These are phyloP conservation scores for Blastobasis lacticolella DNA, from an alignment of 2,888 invertebrate genomes.

Conservation along the genomic window DNA sequence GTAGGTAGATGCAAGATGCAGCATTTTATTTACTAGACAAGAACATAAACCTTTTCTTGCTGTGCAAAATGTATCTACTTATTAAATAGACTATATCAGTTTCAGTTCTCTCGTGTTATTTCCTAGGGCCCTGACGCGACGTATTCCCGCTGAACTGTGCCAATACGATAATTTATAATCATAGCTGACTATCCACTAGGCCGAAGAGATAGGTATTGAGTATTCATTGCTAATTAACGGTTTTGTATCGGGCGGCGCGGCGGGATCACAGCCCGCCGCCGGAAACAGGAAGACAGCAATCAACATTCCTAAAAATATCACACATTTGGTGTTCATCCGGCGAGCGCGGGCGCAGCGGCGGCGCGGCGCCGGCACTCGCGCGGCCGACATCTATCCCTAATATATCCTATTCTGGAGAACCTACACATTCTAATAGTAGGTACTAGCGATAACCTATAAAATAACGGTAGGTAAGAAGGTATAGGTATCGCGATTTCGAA, in stretches of 20 bases:
- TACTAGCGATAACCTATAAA: background rate
- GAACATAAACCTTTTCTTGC: no score
- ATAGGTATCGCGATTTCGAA: no score
- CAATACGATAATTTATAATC: no score
- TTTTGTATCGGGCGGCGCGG: conserved; percentile 44
- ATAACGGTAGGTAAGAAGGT: background rate
- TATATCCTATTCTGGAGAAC: no score
- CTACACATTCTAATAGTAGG: background rate
- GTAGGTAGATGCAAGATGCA: no score
- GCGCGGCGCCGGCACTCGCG: conserved; percentile 20
- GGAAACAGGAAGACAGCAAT: conserved; percentile 72
- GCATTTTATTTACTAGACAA: no score
- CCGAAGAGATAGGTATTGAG: conserved; percentile 37
- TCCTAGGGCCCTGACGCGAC: no score
- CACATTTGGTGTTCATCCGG: conserved; percentile 72
- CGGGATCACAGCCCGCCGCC: conserved; percentile 54
- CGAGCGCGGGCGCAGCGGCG: conserved; percentile 5
- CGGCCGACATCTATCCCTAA: no score
- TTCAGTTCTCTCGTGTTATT: no score
- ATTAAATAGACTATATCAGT: no score
- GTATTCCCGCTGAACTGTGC: no score
- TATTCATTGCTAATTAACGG: conserved; percentile 65
- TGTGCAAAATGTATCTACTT: no score
- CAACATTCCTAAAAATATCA: conserved; percentile 73
- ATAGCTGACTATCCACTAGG: background rate